Conservation (phyloP, 2,888 invertebrate species). For the Eupithecia dodoneata region DNA sequence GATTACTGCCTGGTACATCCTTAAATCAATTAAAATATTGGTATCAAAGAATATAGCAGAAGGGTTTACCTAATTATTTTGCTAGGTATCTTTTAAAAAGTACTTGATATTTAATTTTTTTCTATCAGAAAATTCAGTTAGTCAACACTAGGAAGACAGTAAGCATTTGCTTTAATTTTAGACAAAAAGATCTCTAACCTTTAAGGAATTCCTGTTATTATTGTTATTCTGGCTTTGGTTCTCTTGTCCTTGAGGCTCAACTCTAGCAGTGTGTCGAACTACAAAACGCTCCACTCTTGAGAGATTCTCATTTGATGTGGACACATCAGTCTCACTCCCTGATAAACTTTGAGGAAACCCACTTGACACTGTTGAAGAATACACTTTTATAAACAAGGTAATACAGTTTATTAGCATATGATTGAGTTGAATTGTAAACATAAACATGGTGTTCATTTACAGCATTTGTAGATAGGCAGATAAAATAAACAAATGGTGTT, state of each 20-base stretch:
- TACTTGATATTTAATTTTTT: neutral
- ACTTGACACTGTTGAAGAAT: slow-evolving; percentile 69
- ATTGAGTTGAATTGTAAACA: neutral
- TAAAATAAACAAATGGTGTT: neutral
- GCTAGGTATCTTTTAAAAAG: neutral
- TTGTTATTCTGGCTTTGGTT: slow-evolving; percentile 84
- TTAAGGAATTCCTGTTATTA: slow-evolving; percentile 84
- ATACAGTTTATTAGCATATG: neutral
- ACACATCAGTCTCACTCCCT: slow-evolving; percentile 95
- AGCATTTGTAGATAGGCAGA: neutral
- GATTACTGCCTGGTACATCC: slow-evolving; percentile 83
- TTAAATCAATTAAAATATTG: slow-evolving; percentile 37
- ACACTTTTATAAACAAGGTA: neutral
- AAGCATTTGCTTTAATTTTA: too few relatives aligned
- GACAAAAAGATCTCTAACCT: slow-evolving; percentile 61
- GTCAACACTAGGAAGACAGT: neutral
- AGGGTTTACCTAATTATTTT: neutral
- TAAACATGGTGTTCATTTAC: neutral
- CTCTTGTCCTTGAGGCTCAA: slow-evolving; percentile 97
- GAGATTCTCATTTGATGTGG: slow-evolving; percentile 95
- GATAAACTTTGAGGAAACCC: slow-evolving; percentile 90
- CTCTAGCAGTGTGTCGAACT: slow-evolving; percentile 91
- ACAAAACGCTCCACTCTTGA: slow-evolving; percentile 93
- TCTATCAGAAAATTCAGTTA: neutral
- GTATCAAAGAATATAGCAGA: neutral